Percentiles rank a stretch among this genome's conserved stretches.
Evolutionary conservation across 2,888 invertebrate genomes (phyloP).

Genomic region (Lycaena phlaeas): DNA sequence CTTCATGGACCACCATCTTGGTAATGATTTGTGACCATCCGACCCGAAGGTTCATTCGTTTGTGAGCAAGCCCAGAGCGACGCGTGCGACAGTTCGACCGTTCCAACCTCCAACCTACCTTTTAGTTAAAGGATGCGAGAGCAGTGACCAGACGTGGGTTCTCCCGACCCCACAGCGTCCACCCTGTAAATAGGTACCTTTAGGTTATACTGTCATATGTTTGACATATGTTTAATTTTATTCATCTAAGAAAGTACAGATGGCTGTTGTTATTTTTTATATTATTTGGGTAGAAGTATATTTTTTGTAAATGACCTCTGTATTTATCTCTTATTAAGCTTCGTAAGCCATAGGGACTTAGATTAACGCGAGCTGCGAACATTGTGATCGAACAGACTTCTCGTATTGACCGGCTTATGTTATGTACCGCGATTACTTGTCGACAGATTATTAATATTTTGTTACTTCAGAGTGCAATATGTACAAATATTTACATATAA

Average conservation of each 20-base stretch:
- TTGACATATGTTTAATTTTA: conserved; percentile 73
- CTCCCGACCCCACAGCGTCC: conserved; percentile 29
- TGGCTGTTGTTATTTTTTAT: conserved; percentile 74
- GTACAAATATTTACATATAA: conserved; percentile 79
- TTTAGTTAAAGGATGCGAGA: conserved; percentile 35
- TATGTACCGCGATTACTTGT: conserved; percentile 57
- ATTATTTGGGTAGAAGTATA: conserved; percentile 72
- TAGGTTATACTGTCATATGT: conserved; percentile 71
- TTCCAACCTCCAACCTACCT: conserved; percentile 30
- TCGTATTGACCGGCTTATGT: conserved; percentile 55
- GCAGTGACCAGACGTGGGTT: conserved; percentile 55
- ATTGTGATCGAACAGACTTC: conserved; percentile 60
- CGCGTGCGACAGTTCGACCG: conserved; percentile 15
- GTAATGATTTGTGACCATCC: no score
- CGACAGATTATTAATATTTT: conserved; percentile 63
- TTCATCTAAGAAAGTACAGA: conserved; percentile 73
- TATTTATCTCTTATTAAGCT: conserved; percentile 71
- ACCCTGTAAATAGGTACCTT: conserved; percentile 67
- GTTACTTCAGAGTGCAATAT: conserved; percentile 80
- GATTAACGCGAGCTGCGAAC: conserved; percentile 60
- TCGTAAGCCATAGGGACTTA: conserved; percentile 69
- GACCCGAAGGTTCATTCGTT: no score
- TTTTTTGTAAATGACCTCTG: conserved; percentile 73
- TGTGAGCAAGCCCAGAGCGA: no score
- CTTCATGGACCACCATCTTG: no score